Evolutionary conservation across 2,797 vertebrate species (phyloP).

Genomic region (Helostoma temminkii): DNA sequence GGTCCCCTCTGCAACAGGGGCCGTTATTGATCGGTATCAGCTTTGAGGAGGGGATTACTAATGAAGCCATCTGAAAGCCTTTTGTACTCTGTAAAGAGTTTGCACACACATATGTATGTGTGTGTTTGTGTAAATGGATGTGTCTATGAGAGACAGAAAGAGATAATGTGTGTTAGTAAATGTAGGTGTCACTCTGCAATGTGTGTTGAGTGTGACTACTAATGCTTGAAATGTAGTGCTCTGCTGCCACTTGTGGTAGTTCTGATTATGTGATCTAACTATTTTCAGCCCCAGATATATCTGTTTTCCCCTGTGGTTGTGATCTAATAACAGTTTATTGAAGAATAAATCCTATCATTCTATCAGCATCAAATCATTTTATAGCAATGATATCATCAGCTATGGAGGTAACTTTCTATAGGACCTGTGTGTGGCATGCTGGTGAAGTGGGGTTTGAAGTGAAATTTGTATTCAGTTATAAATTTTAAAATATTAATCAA

Average conservation of each 20-base stretch:
- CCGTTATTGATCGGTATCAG: constrained; percentile 82
- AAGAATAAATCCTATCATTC: background rate
- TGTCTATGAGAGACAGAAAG: constrained; percentile 27
- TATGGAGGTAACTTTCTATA: background rate
- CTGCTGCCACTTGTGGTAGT: constrained; percentile 66
- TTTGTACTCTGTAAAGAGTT: constrained; percentile 69
- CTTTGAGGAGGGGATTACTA: constrained; percentile 83
- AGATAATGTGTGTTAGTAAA: constrained; percentile 53
- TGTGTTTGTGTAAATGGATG: constrained; percentile 36
- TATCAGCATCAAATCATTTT: too few species aligned
- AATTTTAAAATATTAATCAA: background rate
- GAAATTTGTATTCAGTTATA: background rate
- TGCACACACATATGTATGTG: constrained; percentile 12
- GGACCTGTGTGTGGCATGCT: background rate
- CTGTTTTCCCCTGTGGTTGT: background rate
- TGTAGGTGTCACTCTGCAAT: constrained; percentile 29
- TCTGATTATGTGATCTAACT: constrained; percentile 18
- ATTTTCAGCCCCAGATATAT: constrained; percentile 7
- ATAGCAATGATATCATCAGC: background rate
- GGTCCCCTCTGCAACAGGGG: constrained; percentile 66
- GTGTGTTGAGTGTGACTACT: constrained; percentile 25
- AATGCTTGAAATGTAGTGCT: constrained; percentile 24
- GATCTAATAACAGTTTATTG: constrained; percentile 7
- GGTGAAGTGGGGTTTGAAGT: background rate
- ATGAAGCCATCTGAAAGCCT: constrained; percentile 81